Evolutionary conservation across 2,888 invertebrate genomes (phyloP).

Genomic region (Rambutsinella grinnellia): DNA sequence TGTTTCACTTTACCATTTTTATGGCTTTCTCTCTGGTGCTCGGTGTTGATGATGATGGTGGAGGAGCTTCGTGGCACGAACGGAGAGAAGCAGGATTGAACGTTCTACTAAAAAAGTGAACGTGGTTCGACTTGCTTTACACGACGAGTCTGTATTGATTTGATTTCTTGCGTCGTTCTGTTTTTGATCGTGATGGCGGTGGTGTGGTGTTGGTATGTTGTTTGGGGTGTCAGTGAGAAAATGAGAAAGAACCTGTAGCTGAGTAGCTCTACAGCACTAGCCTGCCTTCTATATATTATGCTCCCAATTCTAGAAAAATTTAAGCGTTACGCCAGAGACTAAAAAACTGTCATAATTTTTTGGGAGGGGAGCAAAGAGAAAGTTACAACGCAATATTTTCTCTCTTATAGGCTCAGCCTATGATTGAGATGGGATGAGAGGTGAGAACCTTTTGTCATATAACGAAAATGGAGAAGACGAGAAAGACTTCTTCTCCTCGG

Average conservation of each 20-base stretch:
- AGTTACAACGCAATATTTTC: neutral
- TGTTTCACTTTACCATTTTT: neutral
- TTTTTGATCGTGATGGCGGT: neutral
- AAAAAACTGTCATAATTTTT: neutral
- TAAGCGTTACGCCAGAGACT: neutral
- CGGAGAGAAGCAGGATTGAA: neutral
- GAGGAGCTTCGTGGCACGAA: neutral
- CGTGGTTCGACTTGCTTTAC: neutral
- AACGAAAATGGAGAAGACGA: too few species aligned
- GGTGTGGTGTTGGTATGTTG: neutral
- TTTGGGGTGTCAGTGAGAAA: conserved; percentile 4
- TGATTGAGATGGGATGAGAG: too few species aligned
- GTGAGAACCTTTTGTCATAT: too few species aligned
- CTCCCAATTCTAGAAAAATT: neutral
- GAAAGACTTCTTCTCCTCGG: too few species aligned
- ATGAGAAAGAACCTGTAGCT: conserved; percentile 37
- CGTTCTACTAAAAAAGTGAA: neutral
- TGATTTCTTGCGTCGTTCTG: neutral
- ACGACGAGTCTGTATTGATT: neutral
- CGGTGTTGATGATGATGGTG: neutral
- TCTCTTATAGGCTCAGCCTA: too few species aligned
- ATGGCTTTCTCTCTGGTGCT: neutral
- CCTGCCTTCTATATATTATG: neutral
- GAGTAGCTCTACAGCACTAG: conserved; percentile 11
- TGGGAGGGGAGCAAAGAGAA: neutral